phyloP scores from a whole-genome alignment of 1,140 invertebrate species.

The Drosophila kikkawai region DNA sequence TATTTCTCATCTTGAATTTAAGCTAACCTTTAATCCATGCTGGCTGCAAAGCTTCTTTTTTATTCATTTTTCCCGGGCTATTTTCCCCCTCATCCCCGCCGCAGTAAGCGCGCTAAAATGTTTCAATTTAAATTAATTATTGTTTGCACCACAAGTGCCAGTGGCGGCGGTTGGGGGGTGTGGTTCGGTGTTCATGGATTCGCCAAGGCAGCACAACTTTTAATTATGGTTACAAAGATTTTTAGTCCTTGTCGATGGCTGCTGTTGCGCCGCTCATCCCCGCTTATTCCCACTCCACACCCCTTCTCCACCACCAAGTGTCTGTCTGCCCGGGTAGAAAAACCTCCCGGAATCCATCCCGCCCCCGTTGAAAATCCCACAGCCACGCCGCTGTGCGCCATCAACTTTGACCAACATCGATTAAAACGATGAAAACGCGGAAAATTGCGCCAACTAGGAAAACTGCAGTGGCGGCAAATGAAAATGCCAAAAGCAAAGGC shows the following conservation, averaged over 20 bases:
- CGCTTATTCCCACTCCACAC: neutral
- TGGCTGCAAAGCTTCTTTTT: neutral
- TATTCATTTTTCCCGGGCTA: neutral
- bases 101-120: slow-evolving; percentile 70
- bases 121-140: slow-evolving; percentile 84
- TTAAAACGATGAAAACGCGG: slow-evolving; percentile 82
- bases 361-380: neutral
- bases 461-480: slow-evolving; percentile 79
- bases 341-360: neutral
- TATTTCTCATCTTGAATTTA: neutral
- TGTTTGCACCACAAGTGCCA: slow-evolving; percentile 79
- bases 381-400: slow-evolving; percentile 15
- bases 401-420: slow-evolving; percentile 82
- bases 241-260: slow-evolving; percentile 76
- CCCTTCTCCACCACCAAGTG: neutral
- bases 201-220: slow-evolving; percentile 65
- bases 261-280: slow-evolving; percentile 15
- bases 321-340: slow-evolving; percentile 29
- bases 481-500: slow-evolving; percentile 65
- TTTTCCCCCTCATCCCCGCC: no score
- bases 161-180: slow-evolving; percentile 4
- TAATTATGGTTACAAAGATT: slow-evolving; percentile 84
- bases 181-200: neutral
- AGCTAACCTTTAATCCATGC: slow-evolving; percentile 20
- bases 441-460: slow-evolving; percentile 82